Conservation (phyloP, 23 tunicate genomes). For the Oikopleura albicans region DNA sequence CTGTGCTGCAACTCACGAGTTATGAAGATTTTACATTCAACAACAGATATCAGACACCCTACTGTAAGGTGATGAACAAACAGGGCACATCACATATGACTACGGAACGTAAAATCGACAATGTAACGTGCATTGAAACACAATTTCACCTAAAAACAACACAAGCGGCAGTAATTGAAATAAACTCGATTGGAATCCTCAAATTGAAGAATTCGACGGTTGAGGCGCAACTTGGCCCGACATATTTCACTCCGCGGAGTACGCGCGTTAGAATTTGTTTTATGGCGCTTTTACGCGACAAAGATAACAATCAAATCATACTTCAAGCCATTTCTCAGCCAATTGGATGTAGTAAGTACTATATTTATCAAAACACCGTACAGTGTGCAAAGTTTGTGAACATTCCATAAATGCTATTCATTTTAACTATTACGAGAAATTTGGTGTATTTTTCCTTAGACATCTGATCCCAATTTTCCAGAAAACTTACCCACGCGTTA, state of each 20-base stretch:
- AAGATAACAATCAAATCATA: neutral
- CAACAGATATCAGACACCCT: too few species aligned
- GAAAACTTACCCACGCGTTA: too few species aligned
- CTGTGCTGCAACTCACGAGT: too few species aligned
- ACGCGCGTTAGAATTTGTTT: neutral
- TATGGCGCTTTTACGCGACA: neutral
- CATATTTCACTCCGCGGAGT: neutral
- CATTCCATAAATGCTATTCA: too few species aligned
- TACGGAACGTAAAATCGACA: too few species aligned
- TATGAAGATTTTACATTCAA: too few species aligned
- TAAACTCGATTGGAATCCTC: neutral
- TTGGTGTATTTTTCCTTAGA: too few species aligned
- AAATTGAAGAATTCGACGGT: neutral
- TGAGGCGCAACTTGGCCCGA: neutral
- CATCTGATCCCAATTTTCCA: neutral
- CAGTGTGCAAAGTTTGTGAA: too few species aligned
- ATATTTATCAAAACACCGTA: too few species aligned
- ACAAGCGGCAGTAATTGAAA: neutral
- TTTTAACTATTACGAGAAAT: too few species aligned
- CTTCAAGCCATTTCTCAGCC: neutral
- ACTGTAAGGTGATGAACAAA: too few species aligned
- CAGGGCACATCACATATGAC: too few species aligned
- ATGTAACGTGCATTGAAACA: neutral
- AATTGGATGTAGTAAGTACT: neutral
- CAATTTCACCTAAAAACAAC: neutral